Evolutionary conservation across 2,797 vertebrate species (phyloP), one percentile per base, ranked within the genome.

Genomic region (Poecilia gillii): DNA sequence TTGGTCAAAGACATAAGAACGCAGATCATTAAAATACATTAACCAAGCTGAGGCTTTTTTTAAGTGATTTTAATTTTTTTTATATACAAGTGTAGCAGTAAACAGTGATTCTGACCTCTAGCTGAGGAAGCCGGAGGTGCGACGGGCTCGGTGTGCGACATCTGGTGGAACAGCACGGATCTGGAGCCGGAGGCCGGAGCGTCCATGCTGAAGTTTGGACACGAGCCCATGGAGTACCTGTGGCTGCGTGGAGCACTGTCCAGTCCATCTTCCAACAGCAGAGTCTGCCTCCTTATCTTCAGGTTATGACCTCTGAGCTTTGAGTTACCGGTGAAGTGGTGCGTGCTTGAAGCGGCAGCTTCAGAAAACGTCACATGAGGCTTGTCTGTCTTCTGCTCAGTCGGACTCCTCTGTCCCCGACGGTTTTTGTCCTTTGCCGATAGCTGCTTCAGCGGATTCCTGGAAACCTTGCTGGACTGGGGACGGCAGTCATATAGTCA

Each of bases 401-500:
- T 13, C 6, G 46, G 28, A 11, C n/a, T 80, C 16, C 72, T 87
- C 80, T 77, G 81, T 62, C 89, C 82, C 39, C 84, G 89, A 31
- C 82, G 85, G 72, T 84, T 84, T 76, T 79, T 91, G 81, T 91
- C 88, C 82, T 79, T 94, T 85, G 87, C 85, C 1, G 84, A 89
- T 57, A 91, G 78, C 3, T 84, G 81, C 68, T 88, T 89, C 0
- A 91, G 85, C 1, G 87, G 89, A 81, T 80, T 91, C 77, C 79
- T 87, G 77, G 92, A 89, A 41, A 91, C 79, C 72, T 91, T 95
- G 81, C 89, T 91, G 76, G 92, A 93, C 94, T 95, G 81, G 0
- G 64, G 73, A 57, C 28, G 4, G 4, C 23, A 43, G 47, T 47
- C 18, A 36, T 71, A 11, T 47, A 3, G 6, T 33, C 28, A 25